Evolutionary conservation across 2,113 vertebrate genomes (phyloP), one percentile per base, ranked within the genome.

Genomic region (Actenoides hombroni): DNA sequence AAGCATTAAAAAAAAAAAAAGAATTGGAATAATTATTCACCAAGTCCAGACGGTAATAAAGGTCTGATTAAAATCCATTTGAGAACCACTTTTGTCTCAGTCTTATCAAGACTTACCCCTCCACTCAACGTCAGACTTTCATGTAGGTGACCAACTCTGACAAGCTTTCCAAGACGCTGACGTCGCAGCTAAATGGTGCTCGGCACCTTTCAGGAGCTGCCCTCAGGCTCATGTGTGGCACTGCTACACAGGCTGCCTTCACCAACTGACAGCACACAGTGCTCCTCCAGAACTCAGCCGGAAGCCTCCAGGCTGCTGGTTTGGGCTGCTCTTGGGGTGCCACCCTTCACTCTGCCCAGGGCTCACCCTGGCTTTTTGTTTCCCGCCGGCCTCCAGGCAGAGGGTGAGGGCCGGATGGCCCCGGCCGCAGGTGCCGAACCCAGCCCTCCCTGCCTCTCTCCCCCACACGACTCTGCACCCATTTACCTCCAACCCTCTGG

Each of bases 241-340:
- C 19, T 2, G 19, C 37, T 49, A 17, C 0, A 10, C 0, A 1
- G 5, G 2, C 11, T 5, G 31, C 39, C 69, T 61, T 28, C 3
- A 49, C 35, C 0, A 14, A 49, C 0, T 5, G 0, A 49, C 0
- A 0, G 63, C 57, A 75, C 20, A 25, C 19, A 23, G 4, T 0
- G 0, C 40, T 78, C 24, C 56, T 39, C 53, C 61, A 57, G 61
- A 78, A 63, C 21, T 31, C 31, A 20, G 13, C 5, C 59, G 54
- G 20, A 70, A 63, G 37, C 28, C 70, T 37, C 7, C 26, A 10
- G 53, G 28, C 33, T 53, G 37, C 10, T 17, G 35, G 16, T 8
- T 5, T 5, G 42, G 31, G 44, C 23, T 21, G 57, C 13, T 77
- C 61, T 49, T 10, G 54, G 51, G 21, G 23, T 20, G 75, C 86